Evolutionary conservation across 2,888 invertebrate genomes (phyloP).

Genomic region (Drosophila putrida): DNA sequence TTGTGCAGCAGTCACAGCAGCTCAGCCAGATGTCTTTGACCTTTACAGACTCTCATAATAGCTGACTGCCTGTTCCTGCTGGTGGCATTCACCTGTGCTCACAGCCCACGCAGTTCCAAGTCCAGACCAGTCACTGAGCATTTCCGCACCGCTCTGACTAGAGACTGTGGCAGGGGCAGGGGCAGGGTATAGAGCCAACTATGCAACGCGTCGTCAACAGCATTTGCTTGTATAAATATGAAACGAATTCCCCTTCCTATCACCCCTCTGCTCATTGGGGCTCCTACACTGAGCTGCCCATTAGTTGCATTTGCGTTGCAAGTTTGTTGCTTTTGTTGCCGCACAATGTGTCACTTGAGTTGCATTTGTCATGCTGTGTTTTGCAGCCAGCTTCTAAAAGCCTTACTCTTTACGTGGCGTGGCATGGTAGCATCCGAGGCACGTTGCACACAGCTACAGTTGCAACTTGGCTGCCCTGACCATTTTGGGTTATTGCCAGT

Average conservation of each 20-base stretch:
- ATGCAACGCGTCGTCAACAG: slow-evolving; percentile 51
- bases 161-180: slow-evolving; percentile 1
- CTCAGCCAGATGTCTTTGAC: slow-evolving; percentile 71
- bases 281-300: slow-evolving; percentile 42
- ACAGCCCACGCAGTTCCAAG: slow-evolving; percentile 60
- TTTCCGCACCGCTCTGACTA: slow-evolving; percentile 43
- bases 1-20: slow-evolving; percentile 24
- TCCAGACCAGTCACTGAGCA: slow-evolving; percentile 58
- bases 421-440: slow-evolving; percentile 27
- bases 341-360: slow-evolving; percentile 80
- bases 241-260: slow-evolving; percentile 32
- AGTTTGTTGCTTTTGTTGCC: slow-evolving; percentile 53
- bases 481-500: slow-evolving; percentile 74
- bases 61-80: slow-evolving; percentile 53
- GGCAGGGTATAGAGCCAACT: slow-evolving; percentile 37
- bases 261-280: not conserved
- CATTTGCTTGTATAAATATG: slow-evolving; percentile 68
- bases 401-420: slow-evolving; percentile 32
- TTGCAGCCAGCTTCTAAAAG: slow-evolving; percentile 56
- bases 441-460: slow-evolving; percentile 1
- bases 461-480: slow-evolving; percentile 48
- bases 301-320: slow-evolving; percentile 67
- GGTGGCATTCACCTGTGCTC: slow-evolving; percentile 76
- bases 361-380: slow-evolving; percentile 75
- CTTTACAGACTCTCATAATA: slow-evolving; percentile 68